Conservation (phyloP, 2,888 invertebrate genomes). For the Eristalis intricaria region DNA sequence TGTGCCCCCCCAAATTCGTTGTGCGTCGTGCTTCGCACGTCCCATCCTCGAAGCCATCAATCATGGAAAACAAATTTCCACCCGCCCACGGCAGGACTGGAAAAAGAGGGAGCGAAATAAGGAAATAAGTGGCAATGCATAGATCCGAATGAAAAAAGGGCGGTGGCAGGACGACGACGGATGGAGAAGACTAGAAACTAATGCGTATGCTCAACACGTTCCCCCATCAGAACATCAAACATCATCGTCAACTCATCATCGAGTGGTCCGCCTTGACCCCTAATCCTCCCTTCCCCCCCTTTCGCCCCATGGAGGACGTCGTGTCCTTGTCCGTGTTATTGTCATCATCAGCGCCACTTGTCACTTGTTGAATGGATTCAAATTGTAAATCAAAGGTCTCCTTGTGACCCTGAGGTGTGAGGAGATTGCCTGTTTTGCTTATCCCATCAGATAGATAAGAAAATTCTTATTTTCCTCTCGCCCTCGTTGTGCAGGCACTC, state of each 20-base stretch:
- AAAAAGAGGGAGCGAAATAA: background rate
- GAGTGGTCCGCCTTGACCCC: background rate
- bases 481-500: background rate
- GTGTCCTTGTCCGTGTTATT: conserved; percentile 1
- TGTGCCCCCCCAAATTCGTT: background rate
- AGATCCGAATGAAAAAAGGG: conserved; percentile 10
- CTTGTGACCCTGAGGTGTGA: background rate
- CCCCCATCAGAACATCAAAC: conserved; percentile 19
- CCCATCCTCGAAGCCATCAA: conserved; percentile 13
- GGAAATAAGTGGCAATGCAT: background rate
- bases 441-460: background rate
- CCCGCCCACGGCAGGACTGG: background rate
- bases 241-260: conserved; percentile 22
- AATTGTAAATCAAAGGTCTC: conserved; percentile 27
- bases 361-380: conserved; percentile 41
- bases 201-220: conserved; percentile 31
- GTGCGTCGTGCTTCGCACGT: background rate
- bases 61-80: conserved; percentile 40
- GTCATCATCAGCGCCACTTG: conserved; percentile 6
- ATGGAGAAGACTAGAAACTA: background rate
- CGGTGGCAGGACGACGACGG: background rate
- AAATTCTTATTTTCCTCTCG: background rate
- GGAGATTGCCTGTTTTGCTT: background rate
- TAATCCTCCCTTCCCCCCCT: background rate
- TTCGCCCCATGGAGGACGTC: background rate